Evolutionary conservation across 2,797 vertebrate species (phyloP).

Genomic region (Protosalanx chinensis): DNA sequence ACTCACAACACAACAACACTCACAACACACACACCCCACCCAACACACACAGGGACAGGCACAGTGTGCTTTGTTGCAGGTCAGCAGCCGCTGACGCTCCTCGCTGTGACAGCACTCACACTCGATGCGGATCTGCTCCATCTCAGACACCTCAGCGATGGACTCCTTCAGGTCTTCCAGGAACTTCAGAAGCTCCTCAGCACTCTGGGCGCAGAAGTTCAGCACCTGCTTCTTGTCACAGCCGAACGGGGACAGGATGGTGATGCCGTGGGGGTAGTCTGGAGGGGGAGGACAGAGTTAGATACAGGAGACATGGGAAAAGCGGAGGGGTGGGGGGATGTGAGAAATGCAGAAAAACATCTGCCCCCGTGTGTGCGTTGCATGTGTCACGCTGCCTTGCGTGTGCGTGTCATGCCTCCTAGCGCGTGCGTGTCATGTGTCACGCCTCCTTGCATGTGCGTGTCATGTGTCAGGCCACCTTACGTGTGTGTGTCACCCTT

Average conservation of each 20-base stretch:
- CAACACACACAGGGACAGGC: no score
- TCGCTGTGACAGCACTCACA: conserved; percentile 74
- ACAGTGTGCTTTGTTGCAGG: no score
- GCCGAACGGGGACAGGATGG: conserved; percentile 89
- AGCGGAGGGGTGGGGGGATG: no score
- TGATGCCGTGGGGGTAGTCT: conserved; percentile 97
- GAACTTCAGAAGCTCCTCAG: conserved; percentile 96
- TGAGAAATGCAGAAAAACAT: not conserved
- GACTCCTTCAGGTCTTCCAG: conserved; percentile 97
- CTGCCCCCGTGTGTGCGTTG: no score
- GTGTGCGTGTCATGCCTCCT: not conserved
- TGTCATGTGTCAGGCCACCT: not conserved
- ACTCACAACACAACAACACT: not conserved
- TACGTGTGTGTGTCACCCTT: not conserved
- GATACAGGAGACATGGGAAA: no score
- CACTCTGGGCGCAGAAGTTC: conserved; percentile 93
- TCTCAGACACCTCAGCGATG: conserved; percentile 94
- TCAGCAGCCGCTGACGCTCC: no score
- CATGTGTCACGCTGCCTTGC: not conserved
- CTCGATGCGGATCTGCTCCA: conserved; percentile 98
- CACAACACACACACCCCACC: conserved; percentile 4
- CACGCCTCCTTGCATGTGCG: no score
- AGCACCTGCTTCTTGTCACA: conserved; percentile 96
- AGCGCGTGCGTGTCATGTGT: no score
- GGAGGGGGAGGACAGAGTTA: conserved; percentile 10